Base-by-base conservation (phyloP, 1,140 invertebrate species). In the Linepithema humile region DNA sequence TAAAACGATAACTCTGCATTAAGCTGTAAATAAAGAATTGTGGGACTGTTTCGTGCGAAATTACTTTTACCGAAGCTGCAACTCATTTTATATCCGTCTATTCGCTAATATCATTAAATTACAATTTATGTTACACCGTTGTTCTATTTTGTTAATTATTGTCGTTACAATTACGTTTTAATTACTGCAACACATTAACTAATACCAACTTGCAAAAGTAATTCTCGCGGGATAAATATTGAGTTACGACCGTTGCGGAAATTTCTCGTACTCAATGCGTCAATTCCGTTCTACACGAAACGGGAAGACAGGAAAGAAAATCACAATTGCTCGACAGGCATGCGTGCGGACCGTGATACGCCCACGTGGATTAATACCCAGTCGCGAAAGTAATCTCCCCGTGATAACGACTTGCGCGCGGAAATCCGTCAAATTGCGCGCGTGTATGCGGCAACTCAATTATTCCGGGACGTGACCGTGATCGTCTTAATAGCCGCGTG, bases 401-500 rank as follows among this genome's bases (percentile, higher is more conserved):
- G 6, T 64, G 65, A 77, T 45, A 40, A 17, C 40, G n/a, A 48
- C 40, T 77, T 64, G 38, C 23, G 17, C 45, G 48, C 45, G 75
- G 48, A 32, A 70, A 69, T 70, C 64, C 75, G 17, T 80, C 35
- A 20, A 55, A 80, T 38, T 45, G 17, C 6, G 6, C 48, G 48
- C 17, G 20, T 12, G 73, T 15, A 20, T 20, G 3, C 12, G 35
- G 35, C 32, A 20, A 69, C 75, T 43, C 48, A 55, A 80, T 80
- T 80, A 80, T 59, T 70, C 48, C 64, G 38, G n/a, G 64, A 40
- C 48, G 75, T 70, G 75, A 80, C 38, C 62, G 23, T 43, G 75
- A 69, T 80, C 64, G 48, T 80, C 64, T 80, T 80, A 80, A 80
- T 70, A 57, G 50, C 38, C 35, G 48, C 26, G 35, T 70, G 26